Evolutionary conservation across 2,797 vertebrate species (phyloP).

Genomic region (Knipowitschia caucasica): DNA sequence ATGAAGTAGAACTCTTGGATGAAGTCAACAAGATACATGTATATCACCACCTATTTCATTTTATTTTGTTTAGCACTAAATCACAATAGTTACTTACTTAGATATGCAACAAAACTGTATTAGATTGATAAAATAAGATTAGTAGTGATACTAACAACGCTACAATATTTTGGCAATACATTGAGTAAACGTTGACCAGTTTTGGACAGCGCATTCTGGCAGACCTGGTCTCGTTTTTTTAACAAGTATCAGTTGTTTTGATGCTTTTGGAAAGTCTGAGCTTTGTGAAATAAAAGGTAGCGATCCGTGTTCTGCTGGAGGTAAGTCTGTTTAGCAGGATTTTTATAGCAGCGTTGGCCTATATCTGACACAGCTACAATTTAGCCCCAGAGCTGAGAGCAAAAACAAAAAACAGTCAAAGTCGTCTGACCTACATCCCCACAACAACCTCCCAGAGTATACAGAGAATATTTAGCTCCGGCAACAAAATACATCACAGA

Average conservation of each 20-base stretch:
- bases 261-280: conserved; percentile 20
- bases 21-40: background rate
- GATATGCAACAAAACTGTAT: no score
- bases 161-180: background rate
- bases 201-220: conserved; percentile 19
- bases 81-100: no score
- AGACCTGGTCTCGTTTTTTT: background rate
- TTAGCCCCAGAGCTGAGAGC: conserved; percentile 15
- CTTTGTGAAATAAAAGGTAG: conserved; percentile 41
- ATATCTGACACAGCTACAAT: conserved; percentile 41
- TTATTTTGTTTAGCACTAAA: background rate
- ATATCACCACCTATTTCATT: no score
- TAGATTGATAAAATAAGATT: no score
- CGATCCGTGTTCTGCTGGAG: conserved; percentile 25
- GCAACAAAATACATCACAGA: background rate
- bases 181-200: background rate
- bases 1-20: background rate
- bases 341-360: conserved; percentile 43
- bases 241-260: conserved; percentile 7
- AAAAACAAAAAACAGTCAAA: background rate
- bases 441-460: background rate
- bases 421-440: background rate
- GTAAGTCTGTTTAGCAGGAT: conserved; percentile 34
- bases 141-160: background rate
- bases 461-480: background rate